Percentiles rank a stretch among this genome's conserved stretches.
Conservation (phyloP, 2,797 vertebrate genomes). For the Arctocebus calabarensis region DNA sequence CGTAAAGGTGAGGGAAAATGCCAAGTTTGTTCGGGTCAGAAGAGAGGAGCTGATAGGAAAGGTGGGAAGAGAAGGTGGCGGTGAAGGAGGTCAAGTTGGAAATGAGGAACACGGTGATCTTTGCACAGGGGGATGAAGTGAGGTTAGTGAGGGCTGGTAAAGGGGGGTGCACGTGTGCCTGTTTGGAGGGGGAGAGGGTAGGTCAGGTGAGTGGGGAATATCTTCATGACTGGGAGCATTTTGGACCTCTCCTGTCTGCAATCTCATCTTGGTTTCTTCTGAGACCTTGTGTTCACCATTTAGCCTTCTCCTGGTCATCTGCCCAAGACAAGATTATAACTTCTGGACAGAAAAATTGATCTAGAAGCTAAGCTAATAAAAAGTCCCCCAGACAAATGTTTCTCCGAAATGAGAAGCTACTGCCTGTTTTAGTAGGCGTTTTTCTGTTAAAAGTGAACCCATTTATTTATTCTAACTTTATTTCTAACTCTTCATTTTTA, state of each 20-base stretch:
- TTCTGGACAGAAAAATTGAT: conserved; percentile 2
- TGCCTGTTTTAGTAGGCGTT: neutral
- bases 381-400: conserved; percentile 7
- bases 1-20: neutral
- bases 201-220: neutral
- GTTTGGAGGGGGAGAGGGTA: neutral
- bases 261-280: neutral
- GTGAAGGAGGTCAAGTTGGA: neutral
- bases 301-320: neutral
- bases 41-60: neutral
- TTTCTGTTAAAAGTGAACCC: conserved; percentile 35
- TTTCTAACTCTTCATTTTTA: conserved; percentile 36
- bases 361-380: neutral
- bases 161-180: neutral
- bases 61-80: neutral
- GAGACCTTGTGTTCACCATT: neutral
- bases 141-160: neutral
- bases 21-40: neutral
- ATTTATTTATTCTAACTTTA: conserved; percentile 4
- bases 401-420: neutral
- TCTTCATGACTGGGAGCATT: neutral
- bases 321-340: conserved; percentile 1
- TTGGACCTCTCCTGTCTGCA: neutral
- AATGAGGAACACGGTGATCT: neutral
- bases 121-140: neutral